Base-by-base conservation (phyloP, 2,113 vertebrate genomes). In the Psophia crepitans region DNA sequence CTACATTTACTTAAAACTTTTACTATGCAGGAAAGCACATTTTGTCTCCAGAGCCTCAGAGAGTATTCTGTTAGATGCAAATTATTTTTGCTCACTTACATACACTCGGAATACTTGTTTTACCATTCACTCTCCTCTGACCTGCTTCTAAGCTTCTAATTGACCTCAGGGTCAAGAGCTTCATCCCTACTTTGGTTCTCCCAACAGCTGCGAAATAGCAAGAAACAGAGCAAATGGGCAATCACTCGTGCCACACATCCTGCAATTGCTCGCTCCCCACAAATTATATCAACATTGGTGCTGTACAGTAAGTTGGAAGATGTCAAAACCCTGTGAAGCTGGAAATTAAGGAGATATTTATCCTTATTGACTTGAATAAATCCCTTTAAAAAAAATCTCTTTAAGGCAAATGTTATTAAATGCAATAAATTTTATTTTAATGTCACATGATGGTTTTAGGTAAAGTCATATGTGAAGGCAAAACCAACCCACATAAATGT, bases 81-180 rank as follows among this genome's bases (percentile, higher is more conserved):
- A 82, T 91, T 68, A 90, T 90, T 97, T 89, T 91, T 89, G 69
- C 48, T 93, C 44, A 46, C 80, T 95, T 91, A 77, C 84, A 96
- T 93, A 95, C 17, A 73, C 41, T 53, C 65, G 84, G 61, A 89
- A 84, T 58, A 75, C 73, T 94, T 84, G 56, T 87, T 96, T 91
- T 79, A 87, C 75, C 58, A 84, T 79, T 28, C 37, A 14, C 65
- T 76, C 66, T 96, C 87, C 89, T 94, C 76, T 95, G 91, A 95
- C 87, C 94, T 89, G 89, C 75, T 84, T 85, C 96, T 97, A 95
- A 95, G 87, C 91, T 96, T 89, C 89, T 91, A 82, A 95, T 76
- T 95, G 92, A 96, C 93, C 94, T 83, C 58, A 54, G 63, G 95
- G 96, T 97, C 96, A 96, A 96, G 89, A 95, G 89, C 84, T 96